A percentile compares a stretch with the other conserved stretches of the same genome.
These are phyloP conservation scores for Macropus fuliginosus DNA, from an alignment of 2,797 vertebrate genomes.

Conservation along the genomic window DNA sequence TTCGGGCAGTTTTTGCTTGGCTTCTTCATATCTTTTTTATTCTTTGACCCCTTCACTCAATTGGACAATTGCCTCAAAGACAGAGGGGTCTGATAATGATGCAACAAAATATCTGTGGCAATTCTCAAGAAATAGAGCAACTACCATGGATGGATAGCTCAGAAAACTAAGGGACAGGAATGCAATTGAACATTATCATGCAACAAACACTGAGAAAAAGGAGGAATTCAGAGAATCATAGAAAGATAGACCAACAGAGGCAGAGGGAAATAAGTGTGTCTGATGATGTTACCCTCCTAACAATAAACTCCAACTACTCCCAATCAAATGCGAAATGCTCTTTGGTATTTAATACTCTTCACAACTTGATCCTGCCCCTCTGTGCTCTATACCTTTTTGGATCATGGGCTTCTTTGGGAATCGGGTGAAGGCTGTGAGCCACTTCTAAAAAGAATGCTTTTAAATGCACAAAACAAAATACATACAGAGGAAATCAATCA, in stretches of 20 bases:
- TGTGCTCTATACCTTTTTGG: neutral
- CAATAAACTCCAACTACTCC: neutral
- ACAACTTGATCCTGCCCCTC: neutral
- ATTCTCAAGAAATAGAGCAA: neutral
- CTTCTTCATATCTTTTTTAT: neutral
- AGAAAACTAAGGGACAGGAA: neutral
- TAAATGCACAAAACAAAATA: neutral
- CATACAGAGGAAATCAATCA: neutral
- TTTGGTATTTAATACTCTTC: neutral
- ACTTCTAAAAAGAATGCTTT: neutral
- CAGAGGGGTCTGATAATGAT: neutral
- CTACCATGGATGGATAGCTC: neutral
- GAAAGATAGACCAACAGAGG: neutral
- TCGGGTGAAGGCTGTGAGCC: neutral
- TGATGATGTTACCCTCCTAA: neutral
- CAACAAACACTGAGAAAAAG: neutral
- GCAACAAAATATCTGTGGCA: neutral
- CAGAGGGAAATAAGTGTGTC: neutral
- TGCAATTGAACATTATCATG: rapidly evolving
- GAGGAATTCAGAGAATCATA: neutral
- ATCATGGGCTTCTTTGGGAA: neutral
- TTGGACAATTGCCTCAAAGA: neutral
- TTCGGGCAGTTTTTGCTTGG: neutral
- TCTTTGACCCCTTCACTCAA: neutral
- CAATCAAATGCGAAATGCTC: neutral